Evolutionary conservation across 1,140 invertebrate genomes (phyloP).

Genomic region (Coenobita brevimanus): DNA sequence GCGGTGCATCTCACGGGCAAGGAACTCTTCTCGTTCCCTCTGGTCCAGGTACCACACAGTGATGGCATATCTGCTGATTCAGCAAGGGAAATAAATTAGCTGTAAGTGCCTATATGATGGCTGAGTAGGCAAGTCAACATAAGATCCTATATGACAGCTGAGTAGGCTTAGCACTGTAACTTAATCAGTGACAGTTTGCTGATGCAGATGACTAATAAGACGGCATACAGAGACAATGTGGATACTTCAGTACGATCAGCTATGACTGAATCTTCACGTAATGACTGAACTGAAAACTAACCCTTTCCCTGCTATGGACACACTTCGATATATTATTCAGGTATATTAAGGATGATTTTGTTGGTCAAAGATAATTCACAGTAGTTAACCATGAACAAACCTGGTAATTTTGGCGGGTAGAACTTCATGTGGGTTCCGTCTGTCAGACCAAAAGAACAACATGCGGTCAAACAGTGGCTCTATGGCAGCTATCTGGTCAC

Average conservation of each 20-base stretch:
- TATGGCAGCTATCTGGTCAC: conserved; percentile 90
- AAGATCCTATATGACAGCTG: too few relatives aligned
- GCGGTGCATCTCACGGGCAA: conserved; percentile 8
- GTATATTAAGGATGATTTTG: too few relatives aligned
- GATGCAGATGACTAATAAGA: too few relatives aligned
- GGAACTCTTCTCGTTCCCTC: conserved; percentile 82
- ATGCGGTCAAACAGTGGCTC: conserved; percentile 94
- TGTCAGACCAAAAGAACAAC: conserved; percentile 98
- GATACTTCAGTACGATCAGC: too few relatives aligned
- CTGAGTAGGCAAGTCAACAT: too few relatives aligned
- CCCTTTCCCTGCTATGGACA: too few relatives aligned
- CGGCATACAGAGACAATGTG: too few relatives aligned
- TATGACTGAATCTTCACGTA: neutral
- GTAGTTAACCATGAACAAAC: conserved; percentile 70
- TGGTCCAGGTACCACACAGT: conserved; percentile 97
- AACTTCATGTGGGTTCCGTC: conserved; percentile 97
- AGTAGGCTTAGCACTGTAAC: too few relatives aligned
- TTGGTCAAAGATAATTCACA: too few relatives aligned
- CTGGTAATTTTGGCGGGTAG: conserved; percentile 88
- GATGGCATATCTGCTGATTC: conserved; percentile 86
- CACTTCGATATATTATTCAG: too few relatives aligned
- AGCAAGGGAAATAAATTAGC: conserved; percentile 33
- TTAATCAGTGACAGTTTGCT: too few relatives aligned
- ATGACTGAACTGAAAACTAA: neutral
- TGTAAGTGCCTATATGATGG: too few relatives aligned